Percentiles rank a stretch among this genome's conserved stretches.
Evolutionary conservation across 2,113 vertebrate genomes (phyloP).

Genomic region (Plecotus auritus): DNA sequence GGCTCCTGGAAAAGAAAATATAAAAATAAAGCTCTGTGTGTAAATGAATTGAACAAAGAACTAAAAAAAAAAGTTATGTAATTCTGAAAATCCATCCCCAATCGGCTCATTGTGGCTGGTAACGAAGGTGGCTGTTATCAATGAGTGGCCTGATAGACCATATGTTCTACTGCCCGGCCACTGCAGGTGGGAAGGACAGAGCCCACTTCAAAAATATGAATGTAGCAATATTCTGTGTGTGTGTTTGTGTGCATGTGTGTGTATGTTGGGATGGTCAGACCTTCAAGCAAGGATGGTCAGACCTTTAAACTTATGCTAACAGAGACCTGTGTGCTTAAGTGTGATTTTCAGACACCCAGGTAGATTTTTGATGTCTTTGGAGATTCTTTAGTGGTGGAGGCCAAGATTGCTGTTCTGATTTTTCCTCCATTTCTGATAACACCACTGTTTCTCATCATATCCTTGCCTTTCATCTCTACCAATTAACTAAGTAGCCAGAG

Average conservation of each 20-base stretch:
- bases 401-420: constrained; percentile 52
- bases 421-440: constrained; percentile 70
- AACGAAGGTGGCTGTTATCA: neutral
- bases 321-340: constrained; percentile 55
- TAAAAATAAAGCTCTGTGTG: neutral
- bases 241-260: neutral
- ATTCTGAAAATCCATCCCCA: neutral
- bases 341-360: constrained; percentile 58
- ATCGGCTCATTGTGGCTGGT: neutral
- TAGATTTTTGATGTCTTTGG: constrained; percentile 55
- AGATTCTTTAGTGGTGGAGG: constrained; percentile 61
- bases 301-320: constrained; percentile 56
- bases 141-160: neutral
- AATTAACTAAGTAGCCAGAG: constrained; percentile 77
- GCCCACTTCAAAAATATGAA: constrained; percentile 10
- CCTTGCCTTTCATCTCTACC: constrained; percentile 78
- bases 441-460: constrained; percentile 63
- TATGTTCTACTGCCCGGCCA: neutral
- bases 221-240: neutral
- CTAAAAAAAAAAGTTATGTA: neutral
- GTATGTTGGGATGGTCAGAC: neutral
- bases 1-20: neutral
- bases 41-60: neutral
- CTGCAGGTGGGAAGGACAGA: neutral
- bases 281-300: neutral